Evolutionary conservation across 2,113 vertebrate genomes (phyloP).

Genomic region (Paraplagusia blochii): DNA sequence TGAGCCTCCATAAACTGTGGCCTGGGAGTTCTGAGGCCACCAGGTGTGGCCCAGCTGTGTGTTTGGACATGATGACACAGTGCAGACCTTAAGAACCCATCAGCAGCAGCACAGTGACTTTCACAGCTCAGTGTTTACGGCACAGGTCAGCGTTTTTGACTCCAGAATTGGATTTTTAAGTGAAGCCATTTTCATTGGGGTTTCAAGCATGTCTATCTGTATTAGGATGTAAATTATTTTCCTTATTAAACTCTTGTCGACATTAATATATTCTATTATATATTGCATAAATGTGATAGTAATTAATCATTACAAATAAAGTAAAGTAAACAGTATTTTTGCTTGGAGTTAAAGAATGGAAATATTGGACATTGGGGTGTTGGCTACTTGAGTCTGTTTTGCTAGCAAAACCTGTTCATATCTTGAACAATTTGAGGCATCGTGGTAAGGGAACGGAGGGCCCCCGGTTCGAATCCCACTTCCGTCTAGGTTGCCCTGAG

Average conservation of each 20-base stretch:
- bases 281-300: too few species aligned
- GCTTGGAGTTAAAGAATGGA: too few species aligned
- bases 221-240: conserved; percentile 23
- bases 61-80: conserved; percentile 58
- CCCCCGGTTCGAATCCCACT: too few species aligned
- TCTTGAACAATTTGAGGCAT: too few species aligned
- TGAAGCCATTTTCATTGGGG: conserved; percentile 30
- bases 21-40: conserved; percentile 40
- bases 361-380: too few species aligned
- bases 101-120: conserved; percentile 65
- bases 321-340: too few species aligned
- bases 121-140: conserved; percentile 68
- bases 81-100: conserved; percentile 58
- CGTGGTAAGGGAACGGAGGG: too few species aligned
- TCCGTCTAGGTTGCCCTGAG: too few species aligned
- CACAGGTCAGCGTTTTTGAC: conserved; percentile 64
- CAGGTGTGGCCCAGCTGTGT: conserved; percentile 72
- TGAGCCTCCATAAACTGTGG: conserved; percentile 40
- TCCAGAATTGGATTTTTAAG: conserved; percentile 50
- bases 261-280: neutral
- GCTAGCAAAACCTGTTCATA: too few species aligned
- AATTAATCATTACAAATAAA: too few species aligned
- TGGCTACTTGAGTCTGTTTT: too few species aligned
- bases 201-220: conserved; percentile 22
- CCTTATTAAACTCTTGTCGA: neutral